Evolutionary conservation across 1,140 invertebrate species (phyloP).

Genomic region (Oncopodura yosiiana): DNA sequence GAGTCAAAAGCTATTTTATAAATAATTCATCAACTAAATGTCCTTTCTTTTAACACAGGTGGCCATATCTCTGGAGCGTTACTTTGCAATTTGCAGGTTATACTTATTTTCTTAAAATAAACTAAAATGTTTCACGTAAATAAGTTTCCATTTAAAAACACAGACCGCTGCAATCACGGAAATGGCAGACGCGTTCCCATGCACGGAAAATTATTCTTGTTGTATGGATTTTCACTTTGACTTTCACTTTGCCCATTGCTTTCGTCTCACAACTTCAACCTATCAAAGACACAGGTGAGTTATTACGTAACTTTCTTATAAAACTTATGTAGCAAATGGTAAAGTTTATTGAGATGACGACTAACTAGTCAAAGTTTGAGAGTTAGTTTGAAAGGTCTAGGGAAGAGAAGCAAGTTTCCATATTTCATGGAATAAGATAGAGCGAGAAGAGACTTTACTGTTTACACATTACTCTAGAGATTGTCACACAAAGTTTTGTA

Average conservation of each 20-base stretch:
- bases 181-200: conserved; percentile 57
- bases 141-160: not conserved
- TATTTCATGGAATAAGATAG: too few species aligned
- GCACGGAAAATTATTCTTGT: conserved; percentile 49
- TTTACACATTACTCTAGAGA: too few species aligned
- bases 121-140: not conserved
- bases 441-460: too few species aligned
- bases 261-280: conserved; percentile 52
- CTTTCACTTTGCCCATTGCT: conserved; percentile 54
- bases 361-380: too few species aligned
- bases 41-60: conserved; percentile 60
- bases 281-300: conserved; percentile 44
- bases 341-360: too few species aligned
- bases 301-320: not conserved
- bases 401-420: too few species aligned
- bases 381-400: too few species aligned
- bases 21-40: too few species aligned
- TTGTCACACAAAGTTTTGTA: not conserved
- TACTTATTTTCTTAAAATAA: not conserved
- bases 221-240: conserved; percentile 46
- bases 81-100: conserved; percentile 56
- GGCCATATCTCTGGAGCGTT: conserved; percentile 57
- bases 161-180: conserved; percentile 49
- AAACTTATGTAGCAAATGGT: too few species aligned
- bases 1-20: too few species aligned